Conservation (phyloP, 2,888 invertebrate genomes). For the Mythimna pallens region DNA sequence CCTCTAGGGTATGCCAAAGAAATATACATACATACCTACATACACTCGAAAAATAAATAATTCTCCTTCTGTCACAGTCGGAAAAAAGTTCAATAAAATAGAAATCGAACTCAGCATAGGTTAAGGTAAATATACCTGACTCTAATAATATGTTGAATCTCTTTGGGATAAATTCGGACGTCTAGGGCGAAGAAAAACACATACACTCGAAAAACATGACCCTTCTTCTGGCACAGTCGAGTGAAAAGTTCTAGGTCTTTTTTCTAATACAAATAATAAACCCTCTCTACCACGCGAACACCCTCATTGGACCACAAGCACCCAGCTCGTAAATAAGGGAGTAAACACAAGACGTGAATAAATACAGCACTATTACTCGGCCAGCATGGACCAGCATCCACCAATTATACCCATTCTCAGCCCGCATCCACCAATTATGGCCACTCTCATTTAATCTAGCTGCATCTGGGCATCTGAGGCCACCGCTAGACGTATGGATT, state of each 20-base stretch:
- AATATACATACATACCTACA: too few relatives aligned
- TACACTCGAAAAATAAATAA: too few relatives aligned
- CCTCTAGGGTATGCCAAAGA: too few relatives aligned
- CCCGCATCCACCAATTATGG: conserved; percentile 74
- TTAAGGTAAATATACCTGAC: too few relatives aligned
- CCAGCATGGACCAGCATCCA: conserved; percentile 54
- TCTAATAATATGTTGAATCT: too few relatives aligned
- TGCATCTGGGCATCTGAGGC: conserved; percentile 79
- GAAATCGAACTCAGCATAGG: too few relatives aligned
- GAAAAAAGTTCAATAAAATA: too few relatives aligned
- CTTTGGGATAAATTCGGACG: too few relatives aligned
- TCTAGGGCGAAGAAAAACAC: too few relatives aligned
- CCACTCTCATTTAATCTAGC: conserved; percentile 76
- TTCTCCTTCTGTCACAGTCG: too few relatives aligned
- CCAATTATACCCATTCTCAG: conserved; percentile 78
- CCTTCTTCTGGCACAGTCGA: too few relatives aligned
- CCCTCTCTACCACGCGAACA: neutral
- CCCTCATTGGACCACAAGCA: conserved; percentile 27
- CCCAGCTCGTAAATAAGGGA: conserved; percentile 55
- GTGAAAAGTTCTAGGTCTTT: neutral
- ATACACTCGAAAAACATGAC: too few relatives aligned
- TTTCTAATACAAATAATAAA: conserved; percentile 7
- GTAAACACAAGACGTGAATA: conserved; percentile 72
- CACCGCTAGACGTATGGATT: conserved; percentile 49
- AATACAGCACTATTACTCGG: conserved; percentile 77